Base-by-base conservation (phyloP, 1,140 invertebrate genomes). In the Drosophila pachea region DNA sequence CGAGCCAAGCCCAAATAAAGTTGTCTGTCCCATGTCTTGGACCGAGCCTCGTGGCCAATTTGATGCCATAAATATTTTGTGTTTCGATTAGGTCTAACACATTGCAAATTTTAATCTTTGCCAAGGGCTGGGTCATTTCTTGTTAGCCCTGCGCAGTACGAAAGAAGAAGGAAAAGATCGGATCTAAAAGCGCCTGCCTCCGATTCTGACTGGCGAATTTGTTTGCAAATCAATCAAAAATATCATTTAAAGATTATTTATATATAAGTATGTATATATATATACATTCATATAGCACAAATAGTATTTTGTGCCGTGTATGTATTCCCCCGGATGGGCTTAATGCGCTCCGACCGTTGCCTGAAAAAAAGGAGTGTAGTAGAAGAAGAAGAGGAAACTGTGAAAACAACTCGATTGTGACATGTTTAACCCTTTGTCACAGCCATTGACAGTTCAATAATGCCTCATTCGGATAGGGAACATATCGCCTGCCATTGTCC, bases 391-490 rank as follows among this genome's bases (percentile, higher is more conserved):
- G 38, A 64, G 70, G 76, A 59, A 66, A 71, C 61, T 67, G 70
- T 66, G 52, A 62, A 22, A 81, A 76, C 74, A 65, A 68, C 69
- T 77, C 74, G 63, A 71, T 81, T 64, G 54, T 77, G 79, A 79
- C 81, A 86, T 73, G 68, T 56, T 79, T 84, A 84, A 84, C 81
- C 79, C 79, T 86, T 84, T 84, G 81, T 84, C 79, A 84, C 76
- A 74, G 76, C 70, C 81, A 84, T 86, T 84, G 79, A 84, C 79
- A 84, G 81, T 84, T 84, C 81, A 86, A 86, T 84, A 84, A 84
- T 86, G 79, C 74, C 73, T 81, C 79, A 84, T 84, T 86, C 79
- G 81, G 47, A 42, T 56, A 67, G 47, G 61, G 12, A 43, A 58
- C 43, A 47, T 35, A 47, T 33, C 56, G 52, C 38, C 40, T 38